Evolutionary conservation across 64 coral and sea anemone species (phyloP).

Genomic region (Montipora efflorescens): DNA sequence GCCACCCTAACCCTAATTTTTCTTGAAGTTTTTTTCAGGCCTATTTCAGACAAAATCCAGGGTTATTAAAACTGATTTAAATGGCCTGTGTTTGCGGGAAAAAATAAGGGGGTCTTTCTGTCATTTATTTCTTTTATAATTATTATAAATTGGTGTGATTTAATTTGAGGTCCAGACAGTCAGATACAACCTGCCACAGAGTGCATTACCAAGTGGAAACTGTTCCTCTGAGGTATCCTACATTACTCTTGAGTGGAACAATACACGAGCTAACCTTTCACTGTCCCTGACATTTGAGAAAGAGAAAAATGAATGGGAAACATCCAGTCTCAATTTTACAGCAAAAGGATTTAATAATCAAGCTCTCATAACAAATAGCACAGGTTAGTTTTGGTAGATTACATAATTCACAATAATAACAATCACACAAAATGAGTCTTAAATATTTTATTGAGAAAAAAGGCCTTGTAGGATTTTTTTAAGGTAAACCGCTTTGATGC

Average conservation of each 20-base stretch:
- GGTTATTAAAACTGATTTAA: too few species aligned
- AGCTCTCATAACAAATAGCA: neutral
- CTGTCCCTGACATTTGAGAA: neutral
- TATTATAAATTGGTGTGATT: neutral
- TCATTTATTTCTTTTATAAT: neutral
- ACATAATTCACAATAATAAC: too few species aligned
- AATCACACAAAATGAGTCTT: too few species aligned
- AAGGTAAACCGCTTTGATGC: too few species aligned
- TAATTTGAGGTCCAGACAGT: conserved; percentile 3
- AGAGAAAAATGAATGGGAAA: neutral
- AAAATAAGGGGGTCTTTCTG: too few species aligned
- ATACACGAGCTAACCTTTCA: neutral
- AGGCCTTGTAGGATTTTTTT: too few species aligned
- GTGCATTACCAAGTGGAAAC: conserved; percentile 8
- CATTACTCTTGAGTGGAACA: conserved; percentile 15
- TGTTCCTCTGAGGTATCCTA: neutral
- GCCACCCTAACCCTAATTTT: too few species aligned
- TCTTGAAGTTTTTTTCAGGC: too few species aligned
- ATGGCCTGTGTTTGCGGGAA: too few species aligned
- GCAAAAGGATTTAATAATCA: neutral
- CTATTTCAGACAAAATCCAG: too few species aligned
- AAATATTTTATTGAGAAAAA: too few species aligned
- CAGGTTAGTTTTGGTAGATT: neutral
- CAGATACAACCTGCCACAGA: conserved; percentile 2
- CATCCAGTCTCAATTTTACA: neutral